Evolutionary conservation across 1,140 invertebrate species (phyloP), one percentile per base, ranked within the genome.

Genomic region (Conopomorpha cramerella): DNA sequence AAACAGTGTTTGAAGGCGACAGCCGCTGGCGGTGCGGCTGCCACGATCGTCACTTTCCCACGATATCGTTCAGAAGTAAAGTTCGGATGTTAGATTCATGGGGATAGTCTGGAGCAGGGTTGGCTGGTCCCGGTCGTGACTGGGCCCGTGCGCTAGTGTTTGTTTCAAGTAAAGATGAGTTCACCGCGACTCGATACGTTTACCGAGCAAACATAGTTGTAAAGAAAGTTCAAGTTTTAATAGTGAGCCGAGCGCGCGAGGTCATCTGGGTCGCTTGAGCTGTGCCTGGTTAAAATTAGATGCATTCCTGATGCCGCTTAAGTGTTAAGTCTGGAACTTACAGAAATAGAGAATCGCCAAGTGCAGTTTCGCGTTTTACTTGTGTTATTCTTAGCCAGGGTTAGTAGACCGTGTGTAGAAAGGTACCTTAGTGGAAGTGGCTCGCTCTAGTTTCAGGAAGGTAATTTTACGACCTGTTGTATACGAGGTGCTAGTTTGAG

Each of bases 211-310:
- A 68, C 63, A 70, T 64, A 67, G 63, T 71, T 74, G 62, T 67
- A 65, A 67, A 71, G 66, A 74, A 70, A 74, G 66, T 74, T 74
- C 70, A 71, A 64, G 70, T 74, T 74, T 67, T 67, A 68, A 62
- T 60, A 60, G 55, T 55, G 52, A 8, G 8, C 11, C 49, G 60
- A 55, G 47, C n/a, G n/a, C n/a, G 63, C 59, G 63, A 63, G 70
- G 70, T 74, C 70, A 74, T 56, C 47, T 49, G 47, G 66, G 70
- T 71, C 64, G 66, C 16, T 17, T 63, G 59, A 74, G 70, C 61
- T 62, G 70, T 67, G 63, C 67, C 63, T 60, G 63, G 52, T 67
- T 72, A 74, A 74, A 72, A 72, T 72, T 74, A 74, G 67, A 74
- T 72, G 65, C 70, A 74, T 74, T 62, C 70, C 65, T 32, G 8